These are phyloP conservation scores for Pachycephala philippinensis DNA, from an alignment of 2,113 vertebrate species.

Conservation along the genomic window DNA sequence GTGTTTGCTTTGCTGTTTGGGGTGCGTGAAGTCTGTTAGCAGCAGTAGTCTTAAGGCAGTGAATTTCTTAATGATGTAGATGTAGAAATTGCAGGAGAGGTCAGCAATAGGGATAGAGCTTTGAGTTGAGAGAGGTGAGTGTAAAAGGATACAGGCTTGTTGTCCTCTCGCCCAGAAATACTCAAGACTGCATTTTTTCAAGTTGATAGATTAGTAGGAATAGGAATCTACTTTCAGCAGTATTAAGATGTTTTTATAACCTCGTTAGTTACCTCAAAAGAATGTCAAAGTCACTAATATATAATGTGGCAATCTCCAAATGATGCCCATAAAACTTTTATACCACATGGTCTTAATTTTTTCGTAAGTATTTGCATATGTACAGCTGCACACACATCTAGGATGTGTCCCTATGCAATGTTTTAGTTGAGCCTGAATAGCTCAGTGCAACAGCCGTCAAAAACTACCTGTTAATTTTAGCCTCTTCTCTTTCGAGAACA, in stretches of 20 bases:
- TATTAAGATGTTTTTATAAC: constrained; percentile 14
- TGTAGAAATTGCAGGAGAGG: background rate
- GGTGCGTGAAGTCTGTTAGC: background rate
- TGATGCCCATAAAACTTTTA: background rate
- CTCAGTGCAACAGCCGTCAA: background rate
- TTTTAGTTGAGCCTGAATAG: background rate
- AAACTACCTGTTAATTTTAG: background rate
- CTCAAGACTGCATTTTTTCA: background rate
- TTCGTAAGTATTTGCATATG: background rate
- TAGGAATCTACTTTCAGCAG: background rate
- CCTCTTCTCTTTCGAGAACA: background rate
- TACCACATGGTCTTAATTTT: background rate
- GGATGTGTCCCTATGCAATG: background rate
- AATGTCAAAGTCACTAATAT: background rate
- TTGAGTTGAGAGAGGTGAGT: background rate
- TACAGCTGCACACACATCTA: background rate
- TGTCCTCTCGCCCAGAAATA: background rate
- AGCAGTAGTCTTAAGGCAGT: background rate
- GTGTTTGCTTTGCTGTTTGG: background rate
- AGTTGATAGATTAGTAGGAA: background rate
- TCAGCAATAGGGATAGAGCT: background rate
- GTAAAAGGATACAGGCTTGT: background rate
- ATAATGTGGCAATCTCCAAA: background rate
- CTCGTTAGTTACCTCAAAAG: background rate
- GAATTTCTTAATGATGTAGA: background rate